Base-by-base conservation (phyloP, 2,113 vertebrate species). In the Amazona vittata region DNA sequence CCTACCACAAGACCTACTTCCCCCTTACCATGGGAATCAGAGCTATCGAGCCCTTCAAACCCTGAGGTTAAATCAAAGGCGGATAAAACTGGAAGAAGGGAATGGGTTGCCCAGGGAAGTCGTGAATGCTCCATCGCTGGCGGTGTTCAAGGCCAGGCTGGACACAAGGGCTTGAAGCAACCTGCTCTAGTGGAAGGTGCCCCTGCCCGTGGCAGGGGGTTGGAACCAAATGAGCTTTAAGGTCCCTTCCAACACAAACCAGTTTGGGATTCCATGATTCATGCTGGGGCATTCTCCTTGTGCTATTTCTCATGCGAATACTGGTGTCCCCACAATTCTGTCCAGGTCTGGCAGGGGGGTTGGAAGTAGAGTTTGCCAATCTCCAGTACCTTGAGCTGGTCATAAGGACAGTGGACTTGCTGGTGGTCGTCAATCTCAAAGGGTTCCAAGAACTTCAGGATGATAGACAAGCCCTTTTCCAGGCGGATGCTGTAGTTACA, bases 381-480 rank as follows among this genome's bases (percentile, higher is more conserved):
- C 29, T 78, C 65, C 73, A 55, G 29, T 97, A 98, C 98, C 98
- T 98, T 98, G 16, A 98, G 97, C 59, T 98, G 98, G 84, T 98
- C 98, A 4, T 98, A 98, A 88, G 98, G 98, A 69, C 98, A 98
- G 41, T 46, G 93, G 14, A 98, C 98, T 96, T 98, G 97, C 82
- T 98, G 98, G 70, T 98, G 98, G 11, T 98, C 97, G 12, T 98
- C 98, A 9, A 98, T 98, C 73, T 98, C 98, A 76, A 98, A 98
- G 52, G 97, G 97, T 44, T 98, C 96, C 77, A 98, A 79, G 90
- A 98, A 98, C 70, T 68, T 90, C 57, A 98, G 97, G 43, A 73
- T 86, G 64, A 98, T 14, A 15, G 94, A 95, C 46, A 98, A 85
- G 26, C 98, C 98, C 12, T 93, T 83, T 55, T 98, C 98, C 24